A percentile compares a stretch with the other conserved stretches of the same genome.
Evolutionary conservation across 2,797 vertebrate species (phyloP).

Genomic region (Ceryle rudis): DNA sequence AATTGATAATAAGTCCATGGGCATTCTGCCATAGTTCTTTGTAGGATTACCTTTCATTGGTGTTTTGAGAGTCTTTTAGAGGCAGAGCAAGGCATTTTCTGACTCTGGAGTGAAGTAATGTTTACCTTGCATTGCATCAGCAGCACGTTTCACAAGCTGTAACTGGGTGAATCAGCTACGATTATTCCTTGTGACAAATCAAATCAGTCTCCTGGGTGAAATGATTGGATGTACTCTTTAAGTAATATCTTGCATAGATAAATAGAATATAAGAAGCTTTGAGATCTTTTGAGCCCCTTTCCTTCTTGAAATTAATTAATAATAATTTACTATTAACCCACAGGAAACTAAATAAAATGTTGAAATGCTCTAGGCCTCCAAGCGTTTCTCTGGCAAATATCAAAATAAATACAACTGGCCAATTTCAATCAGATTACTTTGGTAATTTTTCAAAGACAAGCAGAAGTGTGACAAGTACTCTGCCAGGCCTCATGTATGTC

Average conservation of each 20-base stretch:
- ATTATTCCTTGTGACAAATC: neutral
- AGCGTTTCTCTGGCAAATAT: slow-evolving; percentile 12
- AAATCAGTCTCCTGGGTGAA: neutral
- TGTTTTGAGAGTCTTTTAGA: neutral
- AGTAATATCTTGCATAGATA: neutral
- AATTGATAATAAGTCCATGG: neutral
- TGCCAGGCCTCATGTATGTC: slow-evolving; percentile 36
- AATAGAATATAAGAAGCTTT: neutral
- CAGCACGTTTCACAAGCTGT: neutral
- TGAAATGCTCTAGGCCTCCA: neutral
- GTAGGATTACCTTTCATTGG: neutral
- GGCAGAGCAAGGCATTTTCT: neutral
- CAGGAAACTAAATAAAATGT: neutral
- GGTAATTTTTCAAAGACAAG: slow-evolving; percentile 55
- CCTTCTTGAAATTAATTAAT: neutral
- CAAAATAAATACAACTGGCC: slow-evolving; percentile 27
- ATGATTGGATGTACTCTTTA: neutral
- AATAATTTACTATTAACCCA: neutral
- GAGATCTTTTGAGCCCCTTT: neutral
- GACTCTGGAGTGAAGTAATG: neutral
- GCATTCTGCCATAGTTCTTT: neutral
- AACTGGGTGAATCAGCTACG: neutral
- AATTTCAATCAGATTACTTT: slow-evolving; percentile 45
- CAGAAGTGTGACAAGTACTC: slow-evolving; percentile 15
- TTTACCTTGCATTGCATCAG: neutral